Evolutionary conservation across 2,113 vertebrate species (phyloP).

Genomic region (Progne subis): DNA sequence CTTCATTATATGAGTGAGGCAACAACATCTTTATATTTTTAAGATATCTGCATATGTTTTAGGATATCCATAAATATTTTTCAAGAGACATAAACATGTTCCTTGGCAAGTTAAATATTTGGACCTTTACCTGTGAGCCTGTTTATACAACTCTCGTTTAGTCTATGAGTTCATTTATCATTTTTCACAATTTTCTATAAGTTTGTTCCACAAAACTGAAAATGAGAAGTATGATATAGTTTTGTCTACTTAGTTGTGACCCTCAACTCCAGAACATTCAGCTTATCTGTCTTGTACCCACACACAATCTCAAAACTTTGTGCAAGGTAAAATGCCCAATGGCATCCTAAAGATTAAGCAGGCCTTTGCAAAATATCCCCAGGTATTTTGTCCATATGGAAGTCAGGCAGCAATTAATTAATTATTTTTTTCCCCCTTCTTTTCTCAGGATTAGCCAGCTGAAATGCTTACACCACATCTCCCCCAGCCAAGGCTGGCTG

Average conservation of each 20-base stretch:
- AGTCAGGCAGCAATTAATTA: background rate
- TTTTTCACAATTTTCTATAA: background rate
- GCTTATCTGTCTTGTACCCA: background rate
- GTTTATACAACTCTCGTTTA: background rate
- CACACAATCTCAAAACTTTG: background rate
- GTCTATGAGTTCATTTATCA: background rate
- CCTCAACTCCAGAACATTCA: background rate
- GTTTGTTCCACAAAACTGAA: background rate
- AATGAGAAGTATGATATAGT: background rate
- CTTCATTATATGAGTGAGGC: background rate
- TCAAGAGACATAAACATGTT: background rate
- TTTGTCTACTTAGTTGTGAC: background rate
- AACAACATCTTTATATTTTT: background rate
- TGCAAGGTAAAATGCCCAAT: background rate
- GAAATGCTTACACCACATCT: background rate
- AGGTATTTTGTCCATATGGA: background rate
- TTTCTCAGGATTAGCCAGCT: background rate
- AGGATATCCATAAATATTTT: background rate
- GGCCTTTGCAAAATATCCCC: background rate
- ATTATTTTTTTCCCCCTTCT: accelerated
- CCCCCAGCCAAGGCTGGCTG: background rate
- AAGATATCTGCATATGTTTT: background rate
- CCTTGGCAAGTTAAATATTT: background rate
- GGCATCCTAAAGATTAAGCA: background rate
- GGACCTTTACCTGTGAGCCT: background rate